A percentile compares a stretch with the other conserved stretches of the same genome.
These are phyloP conservation scores for Tarsius wallacei DNA, from an alignment of 2,797 vertebrate genomes.

Conservation along the genomic window DNA sequence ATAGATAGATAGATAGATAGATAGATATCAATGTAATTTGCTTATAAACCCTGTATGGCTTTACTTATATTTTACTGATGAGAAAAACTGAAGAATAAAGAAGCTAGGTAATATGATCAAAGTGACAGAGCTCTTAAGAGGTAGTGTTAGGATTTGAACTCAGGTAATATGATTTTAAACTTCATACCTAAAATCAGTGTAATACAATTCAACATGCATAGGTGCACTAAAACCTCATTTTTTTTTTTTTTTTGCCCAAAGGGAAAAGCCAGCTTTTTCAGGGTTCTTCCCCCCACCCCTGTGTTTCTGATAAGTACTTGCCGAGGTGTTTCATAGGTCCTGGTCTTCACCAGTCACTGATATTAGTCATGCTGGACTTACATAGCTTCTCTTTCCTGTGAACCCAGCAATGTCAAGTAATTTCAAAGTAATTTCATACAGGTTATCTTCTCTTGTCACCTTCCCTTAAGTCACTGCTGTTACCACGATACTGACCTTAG, in stretches of 20 bases:
- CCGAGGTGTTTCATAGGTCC: not conserved
- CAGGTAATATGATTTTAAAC: not conserved
- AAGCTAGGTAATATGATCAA: not conserved
- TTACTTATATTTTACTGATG: not conserved
- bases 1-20: not conserved
- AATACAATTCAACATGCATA: not conserved
- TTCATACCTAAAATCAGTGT: not conserved
- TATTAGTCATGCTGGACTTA: not conserved
- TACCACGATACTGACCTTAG: not conserved
- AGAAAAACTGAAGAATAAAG: not conserved
- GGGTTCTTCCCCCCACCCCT: not conserved
- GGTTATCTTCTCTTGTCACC: not conserved
- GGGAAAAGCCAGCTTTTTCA: not conserved
- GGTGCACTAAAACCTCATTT: not conserved
- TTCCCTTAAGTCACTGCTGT: not conserved
- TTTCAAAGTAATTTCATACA: not conserved
- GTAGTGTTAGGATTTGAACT: not conserved
- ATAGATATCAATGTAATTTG: not conserved
- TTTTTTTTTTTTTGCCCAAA: not conserved
- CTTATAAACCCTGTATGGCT: not conserved
- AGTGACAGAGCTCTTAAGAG: not conserved
- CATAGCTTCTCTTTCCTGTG: not conserved
- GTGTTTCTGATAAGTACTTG: not conserved
- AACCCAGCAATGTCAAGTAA: not conserved
- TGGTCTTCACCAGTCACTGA: not conserved